A percentile compares a stretch with the other conserved stretches of the same genome.
Evolutionary conservation across 2,113 vertebrate species (phyloP).

Genomic region (Sinocyclocheilus rhinocerous): DNA sequence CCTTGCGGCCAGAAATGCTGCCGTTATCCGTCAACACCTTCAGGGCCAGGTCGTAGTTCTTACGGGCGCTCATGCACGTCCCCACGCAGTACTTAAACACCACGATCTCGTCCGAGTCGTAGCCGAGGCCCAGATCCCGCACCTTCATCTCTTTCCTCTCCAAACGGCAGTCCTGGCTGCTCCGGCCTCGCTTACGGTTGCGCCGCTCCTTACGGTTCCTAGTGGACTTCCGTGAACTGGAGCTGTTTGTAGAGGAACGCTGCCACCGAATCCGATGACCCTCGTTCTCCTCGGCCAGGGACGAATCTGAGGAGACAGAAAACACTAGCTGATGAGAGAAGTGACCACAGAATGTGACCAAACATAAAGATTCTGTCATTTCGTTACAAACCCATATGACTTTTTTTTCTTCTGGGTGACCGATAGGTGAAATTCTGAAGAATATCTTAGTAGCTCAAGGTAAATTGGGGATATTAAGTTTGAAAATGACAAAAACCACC

Average conservation of each 20-base stretch:
- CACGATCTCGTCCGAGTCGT: slow-evolving; percentile 86
- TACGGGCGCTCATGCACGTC: slow-evolving; percentile 79
- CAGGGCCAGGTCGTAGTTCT: slow-evolving; percentile 85
- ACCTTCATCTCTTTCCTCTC: slow-evolving; percentile 83
- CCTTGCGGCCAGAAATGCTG: slow-evolving; percentile 67
- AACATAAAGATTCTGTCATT: background rate
- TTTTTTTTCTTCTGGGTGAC: background rate
- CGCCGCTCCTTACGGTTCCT: slow-evolving; percentile 52
- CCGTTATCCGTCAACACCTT: slow-evolving; percentile 74
- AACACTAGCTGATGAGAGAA: background rate
- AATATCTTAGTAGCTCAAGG: background rate
- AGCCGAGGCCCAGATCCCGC: slow-evolving; percentile 86
- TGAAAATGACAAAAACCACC: too few species aligned
- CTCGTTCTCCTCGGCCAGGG: slow-evolving; percentile 63
- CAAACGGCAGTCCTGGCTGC: slow-evolving; percentile 76
- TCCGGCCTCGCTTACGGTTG: slow-evolving; percentile 37
- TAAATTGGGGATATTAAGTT: background rate
- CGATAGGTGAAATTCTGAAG: background rate
- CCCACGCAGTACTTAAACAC: slow-evolving; percentile 91
- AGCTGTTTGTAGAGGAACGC: slow-evolving; percentile 60
- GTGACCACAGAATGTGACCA: background rate
- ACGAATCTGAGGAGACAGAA: slow-evolving; percentile 46
- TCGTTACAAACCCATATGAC: background rate
- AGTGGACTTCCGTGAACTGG: background rate
- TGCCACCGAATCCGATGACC: slow-evolving; percentile 71